Base-by-base conservation (phyloP, 2,888 invertebrate genomes). In the Pristionchus entomophagus region DNA sequence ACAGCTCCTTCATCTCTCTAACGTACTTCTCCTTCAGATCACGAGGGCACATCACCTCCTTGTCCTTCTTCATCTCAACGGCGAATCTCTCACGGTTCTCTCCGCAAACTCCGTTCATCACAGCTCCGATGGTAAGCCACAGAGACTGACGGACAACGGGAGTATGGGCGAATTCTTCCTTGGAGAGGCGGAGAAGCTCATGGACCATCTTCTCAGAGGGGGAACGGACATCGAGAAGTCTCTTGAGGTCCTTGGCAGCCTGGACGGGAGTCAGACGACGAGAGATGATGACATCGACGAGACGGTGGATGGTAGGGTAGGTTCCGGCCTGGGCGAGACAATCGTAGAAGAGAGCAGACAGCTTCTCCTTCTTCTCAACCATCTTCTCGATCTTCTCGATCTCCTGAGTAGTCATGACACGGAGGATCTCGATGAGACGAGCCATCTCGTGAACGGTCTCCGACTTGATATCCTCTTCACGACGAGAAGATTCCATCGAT, bases 51-150 rank as follows among this genome's bases (percentile, higher is more conserved):
- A 87, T 87, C 51, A 51, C 41, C 56, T 86, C 85, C 81, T 56
- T 81, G n/a, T n/a, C n/a, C n/a, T n/a, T n/a, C 2, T 80, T 77
- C 2, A 62, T 35, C 78, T 86, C 77, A 12, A 62, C 62, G 35
- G 85, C 49, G 32, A 88, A 56, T 35, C 41, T 26, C 80, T 59
- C 78, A 32, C 51, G 73, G 56, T 87, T 88, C 81, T 90, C 86
- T 86, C 89, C 90, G 89, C 92, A 92, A 77, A 90, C 77, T 83
- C 89, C 90, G 86, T 90, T 89, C 86, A 91, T 87, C 81, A 91
- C 69, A 84, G 90, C 87, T 89, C 90, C 91, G 86, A 89, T 88
- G 81, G 91, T 88, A 59, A 92, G 87, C 89, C 88, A 90, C 88
- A 89, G 89, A 77, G 88, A 89, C 86, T 91, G 91, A 38, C 89